Evolutionary conservation across 2,113 vertebrate species (phyloP), one percentile per base, ranked within the genome.

Genomic region (Phyllopteryx taeniolatus): DNA sequence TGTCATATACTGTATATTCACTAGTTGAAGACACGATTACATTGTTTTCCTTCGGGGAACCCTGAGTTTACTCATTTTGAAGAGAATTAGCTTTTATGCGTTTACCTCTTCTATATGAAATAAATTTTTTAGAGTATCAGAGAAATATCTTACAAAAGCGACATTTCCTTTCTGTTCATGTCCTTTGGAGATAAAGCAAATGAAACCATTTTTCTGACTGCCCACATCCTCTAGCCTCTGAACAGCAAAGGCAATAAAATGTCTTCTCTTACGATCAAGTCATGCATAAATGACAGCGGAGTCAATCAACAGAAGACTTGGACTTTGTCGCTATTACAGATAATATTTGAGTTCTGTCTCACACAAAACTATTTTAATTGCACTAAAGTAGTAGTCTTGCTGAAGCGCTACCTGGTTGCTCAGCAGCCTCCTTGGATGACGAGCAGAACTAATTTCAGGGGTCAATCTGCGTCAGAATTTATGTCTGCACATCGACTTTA

Each of bases 371-470:
- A 15, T 31, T 13, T 33, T 9, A 47, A 22, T 31, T 14, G 7
- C 43, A 17, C 44, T 8, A 1, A 46, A 42, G 64, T 44, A 59
- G 61, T 78, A 5, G 5, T 68, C 71, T 72, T 69, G 35, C 67
- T 84, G 73, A 72, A 70, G 75, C 10, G 4, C 71, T 77, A 82
- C 83, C 83, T 86, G 85, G 90, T 90, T 92, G 86, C 89, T 83
- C 89, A 39, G 90, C 88, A 90, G 79, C 81, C 54, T 19, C 49
- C 51, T 60, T 56, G 42, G 51, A 78, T 80, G 82, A 84, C 19
- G 22, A 71, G 67, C 57, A 49, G 39, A 1, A 51, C 72, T 79
- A 49, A 62, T 79, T 78, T 70, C 54, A 83, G 46, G 62, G 71
- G 33, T 85, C 13, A 47, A 74, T 79, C 62, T 81, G 77, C 53